A percentile compares a stretch with the other conserved stretches of the same genome.
Conservation (phyloP, 2,113 vertebrate species). For the Butastur rufipennis region DNA sequence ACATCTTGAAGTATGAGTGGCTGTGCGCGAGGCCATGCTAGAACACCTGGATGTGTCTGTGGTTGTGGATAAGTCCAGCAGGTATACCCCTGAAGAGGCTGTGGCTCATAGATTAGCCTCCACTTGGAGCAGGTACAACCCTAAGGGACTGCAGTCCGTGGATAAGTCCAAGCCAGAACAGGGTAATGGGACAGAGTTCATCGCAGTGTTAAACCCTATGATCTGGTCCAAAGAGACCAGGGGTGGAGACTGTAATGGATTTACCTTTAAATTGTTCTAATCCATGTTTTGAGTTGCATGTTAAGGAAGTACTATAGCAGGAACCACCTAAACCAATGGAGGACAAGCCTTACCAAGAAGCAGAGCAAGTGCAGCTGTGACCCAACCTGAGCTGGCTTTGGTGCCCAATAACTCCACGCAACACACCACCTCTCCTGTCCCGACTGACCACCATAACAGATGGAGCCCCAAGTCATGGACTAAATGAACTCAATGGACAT, state of each 20-base stretch:
- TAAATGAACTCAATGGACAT: neutral
- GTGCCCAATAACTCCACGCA: too few relatives aligned
- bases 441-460: neutral
- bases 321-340: neutral
- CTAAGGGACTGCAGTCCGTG: neutral
- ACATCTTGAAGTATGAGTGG: neutral
- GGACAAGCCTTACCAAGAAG: neutral
- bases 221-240: neutral
- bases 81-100: neutral
- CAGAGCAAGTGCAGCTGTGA: neutral
- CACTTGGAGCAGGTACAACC: neutral
- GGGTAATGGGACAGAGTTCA: neutral
- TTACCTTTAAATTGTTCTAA: neutral
- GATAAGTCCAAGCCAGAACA: neutral
- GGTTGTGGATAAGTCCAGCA: neutral
- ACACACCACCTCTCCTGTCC: neutral
- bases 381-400: neutral
- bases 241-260: neutral
- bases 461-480: neutral
- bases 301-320: neutral
- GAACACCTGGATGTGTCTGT: neutral
- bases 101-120: neutral
- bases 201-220: neutral
- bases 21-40: neutral
- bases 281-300: too few relatives aligned